Base-by-base conservation (phyloP, 2,888 invertebrate species). In the Papilio elwesi region DNA sequence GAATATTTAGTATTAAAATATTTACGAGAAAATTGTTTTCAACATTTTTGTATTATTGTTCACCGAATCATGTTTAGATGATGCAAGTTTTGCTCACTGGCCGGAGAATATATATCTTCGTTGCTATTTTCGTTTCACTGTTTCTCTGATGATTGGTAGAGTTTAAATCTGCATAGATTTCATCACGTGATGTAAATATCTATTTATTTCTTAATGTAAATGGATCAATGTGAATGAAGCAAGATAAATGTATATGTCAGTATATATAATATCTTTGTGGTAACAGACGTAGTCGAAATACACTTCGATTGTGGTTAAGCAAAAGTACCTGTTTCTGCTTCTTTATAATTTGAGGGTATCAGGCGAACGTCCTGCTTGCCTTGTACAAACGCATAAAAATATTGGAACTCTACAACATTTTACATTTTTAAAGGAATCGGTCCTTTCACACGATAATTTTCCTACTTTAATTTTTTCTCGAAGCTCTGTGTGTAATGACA, bases 121-220 rank as follows among this genome's bases (percentile, higher is more conserved):
- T 43, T 36, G 38, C 38, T 62, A 43, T 59, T 59, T 59, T 43
- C 38, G 59, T 43, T 62, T 43, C 59, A 62, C n/a, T 62, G 7
- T 62, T 43, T 59, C 36, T 26, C 26, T 43, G 36, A 38, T 59
- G 59, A 43, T 43, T 11, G 59, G 59, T 62, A 0, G n/a, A 59
- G 59, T 59, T 59, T 59, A 43, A 59, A 43, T 43, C 59, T 43
- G n/a, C 38, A 36, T 59, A 15, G 59, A 59, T 59, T 38, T 9
- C 59, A 59, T n/a, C 59, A 59, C 13, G 13, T 38, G 38, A 43
- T 43, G 8, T 5, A n/a, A 43, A 43, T 43, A 43, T 43, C 4
- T 26, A 36, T 13, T n/a, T 43, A 3, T 59, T 59, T 59, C n/a
- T 38, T n/a, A 59, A 49, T 49, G 38, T 43, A n/a, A 38, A n/a